phyloP scores from a whole-genome alignment of 2,888 invertebrate species.

The Lacanobia wlatinum region DNA sequence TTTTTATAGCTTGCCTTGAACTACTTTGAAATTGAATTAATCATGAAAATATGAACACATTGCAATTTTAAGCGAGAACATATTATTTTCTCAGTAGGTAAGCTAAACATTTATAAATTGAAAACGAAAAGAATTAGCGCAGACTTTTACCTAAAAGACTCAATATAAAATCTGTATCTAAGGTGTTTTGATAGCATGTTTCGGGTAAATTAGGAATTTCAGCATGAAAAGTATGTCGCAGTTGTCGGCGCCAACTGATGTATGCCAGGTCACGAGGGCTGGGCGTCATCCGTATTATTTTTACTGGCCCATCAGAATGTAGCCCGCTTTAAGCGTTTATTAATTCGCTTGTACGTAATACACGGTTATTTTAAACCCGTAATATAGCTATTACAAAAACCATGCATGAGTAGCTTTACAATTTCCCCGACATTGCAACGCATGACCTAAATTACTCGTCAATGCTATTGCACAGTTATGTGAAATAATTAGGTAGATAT shows the following conservation, averaged over 20 bases:
- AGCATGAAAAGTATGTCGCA: constrained; percentile 81
- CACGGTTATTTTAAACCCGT: constrained; percentile 23
- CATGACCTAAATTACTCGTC: constrained; percentile 47
- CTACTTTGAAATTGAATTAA: constrained; percentile 39
- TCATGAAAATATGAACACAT: constrained; percentile 31
- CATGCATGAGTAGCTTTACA: constrained; percentile 7
- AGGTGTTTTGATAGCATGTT: constrained; percentile 66
- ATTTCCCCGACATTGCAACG: constrained; percentile 40
- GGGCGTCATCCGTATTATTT: constrained; percentile 83
- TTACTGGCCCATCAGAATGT: constrained; percentile 79
- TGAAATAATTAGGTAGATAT: constrained; percentile 21
- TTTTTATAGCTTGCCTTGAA: constrained; percentile 44
- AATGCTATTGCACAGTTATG: constrained; percentile 18
- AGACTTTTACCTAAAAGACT: constrained; percentile 14
- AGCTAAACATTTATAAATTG: neutral
- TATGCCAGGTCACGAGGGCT: constrained; percentile 83
- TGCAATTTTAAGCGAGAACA: constrained; percentile 25
- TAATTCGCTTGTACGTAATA: constrained; percentile 41
- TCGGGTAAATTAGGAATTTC: constrained; percentile 78
- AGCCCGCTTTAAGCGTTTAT: constrained; percentile 67
- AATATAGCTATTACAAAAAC: constrained; percentile 30
- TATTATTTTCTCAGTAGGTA: neutral
- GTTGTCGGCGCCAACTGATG: constrained; percentile 81
- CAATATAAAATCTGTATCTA: constrained; percentile 44
- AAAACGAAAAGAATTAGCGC: constrained; percentile 2